These are phyloP conservation scores for Phoxinus dragarum DNA, from an alignment of 2,797 vertebrate genomes.

Conservation along the genomic window DNA sequence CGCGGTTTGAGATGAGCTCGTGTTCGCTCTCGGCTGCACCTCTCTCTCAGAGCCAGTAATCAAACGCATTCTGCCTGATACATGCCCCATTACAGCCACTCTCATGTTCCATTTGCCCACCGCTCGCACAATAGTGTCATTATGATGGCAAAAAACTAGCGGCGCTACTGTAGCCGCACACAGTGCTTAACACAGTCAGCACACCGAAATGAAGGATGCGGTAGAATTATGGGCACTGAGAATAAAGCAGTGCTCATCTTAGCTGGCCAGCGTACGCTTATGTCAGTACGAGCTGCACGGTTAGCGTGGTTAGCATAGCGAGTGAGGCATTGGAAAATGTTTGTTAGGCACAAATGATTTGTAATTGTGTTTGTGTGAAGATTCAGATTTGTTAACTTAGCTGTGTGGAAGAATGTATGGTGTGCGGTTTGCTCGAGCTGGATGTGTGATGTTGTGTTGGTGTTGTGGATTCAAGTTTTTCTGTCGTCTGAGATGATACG, in stretches of 20 bases:
- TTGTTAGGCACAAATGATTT: not conserved
- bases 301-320: not conserved
- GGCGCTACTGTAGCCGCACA: conserved; percentile 28
- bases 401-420: not conserved
- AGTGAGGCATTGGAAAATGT: not conserved
- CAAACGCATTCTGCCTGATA: conserved; percentile 81
- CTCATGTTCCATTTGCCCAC: conserved; percentile 80
- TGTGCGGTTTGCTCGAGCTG: not conserved
- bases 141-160: conserved; percentile 62
- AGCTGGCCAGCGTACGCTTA: not conserved
- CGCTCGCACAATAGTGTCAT: conserved; percentile 79
- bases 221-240: conserved; percentile 16
- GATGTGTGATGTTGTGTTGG: not conserved
- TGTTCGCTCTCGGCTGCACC: conserved; percentile 46
- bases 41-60: conserved; percentile 79
- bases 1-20: conserved; percentile 1
- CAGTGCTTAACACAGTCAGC: conserved; percentile 44
- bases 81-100: conserved; percentile 80
- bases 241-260: conserved; percentile 22
- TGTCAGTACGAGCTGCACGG: not conserved
- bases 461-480: not conserved
- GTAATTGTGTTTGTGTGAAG: not conserved
- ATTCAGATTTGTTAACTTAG: not conserved
- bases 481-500: not conserved
- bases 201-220: conserved; percentile 5